These are phyloP conservation scores for Lasioglossum zephyrum DNA, from an alignment of 2,888 invertebrate species.

Conservation along the genomic window DNA sequence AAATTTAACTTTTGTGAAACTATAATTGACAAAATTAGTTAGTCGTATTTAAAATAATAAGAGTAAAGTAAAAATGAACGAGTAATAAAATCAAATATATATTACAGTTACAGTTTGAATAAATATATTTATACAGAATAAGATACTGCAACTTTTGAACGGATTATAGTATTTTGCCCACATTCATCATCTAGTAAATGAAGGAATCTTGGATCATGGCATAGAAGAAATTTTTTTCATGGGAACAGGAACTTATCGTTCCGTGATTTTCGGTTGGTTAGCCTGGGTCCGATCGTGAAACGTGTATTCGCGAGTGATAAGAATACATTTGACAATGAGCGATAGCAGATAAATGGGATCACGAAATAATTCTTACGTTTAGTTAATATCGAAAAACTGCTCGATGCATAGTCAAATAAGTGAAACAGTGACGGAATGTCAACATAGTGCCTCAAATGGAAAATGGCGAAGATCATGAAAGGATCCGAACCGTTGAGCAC, in stretches of 20 bases:
- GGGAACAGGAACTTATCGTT: not conserved
- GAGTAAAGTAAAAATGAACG: too few relatives aligned
- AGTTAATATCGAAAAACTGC: conserved; percentile 27
- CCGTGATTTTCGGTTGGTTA: conserved; percentile 42
- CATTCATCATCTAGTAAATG: too few relatives aligned
- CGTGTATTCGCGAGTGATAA: conserved; percentile 37
- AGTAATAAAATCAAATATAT: too few relatives aligned
- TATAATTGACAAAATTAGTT: too few relatives aligned
- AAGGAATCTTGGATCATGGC: too few relatives aligned
- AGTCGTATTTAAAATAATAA: too few relatives aligned
- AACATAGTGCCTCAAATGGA: conserved; percentile 65
- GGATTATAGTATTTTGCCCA: too few relatives aligned
- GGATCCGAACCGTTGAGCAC: conserved; percentile 73
- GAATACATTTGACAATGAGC: conserved; percentile 29
- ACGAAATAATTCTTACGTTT: conserved; percentile 31
- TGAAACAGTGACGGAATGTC: conserved; percentile 61
- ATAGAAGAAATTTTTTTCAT: not conserved
- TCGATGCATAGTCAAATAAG: conserved; percentile 37
- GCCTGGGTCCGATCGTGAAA: conserved; percentile 43
- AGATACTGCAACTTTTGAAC: too few relatives aligned
- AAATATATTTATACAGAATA: too few relatives aligned
- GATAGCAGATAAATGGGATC: conserved; percentile 42
- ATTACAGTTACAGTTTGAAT: too few relatives aligned
- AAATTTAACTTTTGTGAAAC: too few relatives aligned
- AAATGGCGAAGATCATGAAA: conserved; percentile 81